Base-by-base conservation (phyloP, 2,888 invertebrate species). In the Sarcophaga variegata region DNA sequence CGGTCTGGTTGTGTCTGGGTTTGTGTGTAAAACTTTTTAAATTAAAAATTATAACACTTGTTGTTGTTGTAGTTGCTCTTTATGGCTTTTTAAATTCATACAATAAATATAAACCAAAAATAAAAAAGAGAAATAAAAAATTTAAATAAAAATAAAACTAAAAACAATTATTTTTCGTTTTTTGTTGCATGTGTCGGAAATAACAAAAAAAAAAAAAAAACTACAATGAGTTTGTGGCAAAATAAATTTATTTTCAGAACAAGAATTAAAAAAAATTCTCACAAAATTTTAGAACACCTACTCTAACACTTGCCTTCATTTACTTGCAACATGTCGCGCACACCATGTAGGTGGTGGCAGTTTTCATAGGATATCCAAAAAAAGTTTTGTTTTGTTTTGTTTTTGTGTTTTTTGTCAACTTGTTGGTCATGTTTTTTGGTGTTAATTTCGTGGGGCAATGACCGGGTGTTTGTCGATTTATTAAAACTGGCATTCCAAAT, bases 1-100 rank as follows among this genome's bases (percentile, higher is more conserved):
- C 22, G 70, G 76, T 74, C 64, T 64, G 54, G 20, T 12, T 49
- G 37, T 69, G 54, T 45, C 54, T 66, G 37, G 25, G n/a, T 37
- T 8, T 80, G 62, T 25, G 59, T 59, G 17, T 59, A n/a, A 20
- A 70, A 47, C 2, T 37, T 72, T 76, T 83, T 64, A 71, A 84
- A 76, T 80, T 60, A 75, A 84, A 84, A 84, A 80, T 80, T 84
- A 84, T 84, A 80, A 62, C 80, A 84, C 75, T 84, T 84, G 74
- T 75, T 84, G 72, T 74, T 83, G 8, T 37, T 80, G 25, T 64
- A 70, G 59, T 37, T 37, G 8, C 37, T 37, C 10, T 37, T 37
- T 37, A 37, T 37, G 37, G 10, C 10, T 37, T 37, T 37, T 37
- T 10, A 1, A 37, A 37, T 59, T 59, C 64, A 71, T 62, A 45